Conservation (phyloP, 2,888 invertebrate species). For the Diabrotica balteata region DNA sequence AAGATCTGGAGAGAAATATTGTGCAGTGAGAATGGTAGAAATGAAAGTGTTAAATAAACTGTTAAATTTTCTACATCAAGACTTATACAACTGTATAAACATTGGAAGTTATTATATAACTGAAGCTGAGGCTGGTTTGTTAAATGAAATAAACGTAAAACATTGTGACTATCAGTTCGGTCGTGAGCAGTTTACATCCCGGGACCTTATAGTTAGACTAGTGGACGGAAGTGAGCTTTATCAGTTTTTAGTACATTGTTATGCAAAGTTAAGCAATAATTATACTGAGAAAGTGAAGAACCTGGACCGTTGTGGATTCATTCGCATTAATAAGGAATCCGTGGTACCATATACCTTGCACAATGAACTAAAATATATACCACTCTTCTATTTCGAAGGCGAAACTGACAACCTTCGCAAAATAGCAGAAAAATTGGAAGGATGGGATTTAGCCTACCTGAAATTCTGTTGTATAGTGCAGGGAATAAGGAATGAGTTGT, state of each 20-base stretch:
- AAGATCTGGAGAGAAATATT: constrained; percentile 83
- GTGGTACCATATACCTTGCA: constrained; percentile 91
- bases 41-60: constrained; percentile 88
- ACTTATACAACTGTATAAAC: constrained; percentile 89
- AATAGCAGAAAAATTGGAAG: constrained; percentile 85
- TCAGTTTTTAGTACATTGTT: constrained; percentile 88
- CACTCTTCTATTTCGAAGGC: constrained; percentile 88
- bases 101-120: constrained; percentile 93
- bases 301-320: constrained; percentile 87
- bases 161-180: constrained; percentile 93
- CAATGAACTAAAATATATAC: constrained; percentile 85
- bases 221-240: constrained; percentile 90
- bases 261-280: constrained; percentile 75
- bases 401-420: constrained; percentile 90
- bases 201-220: constrained; percentile 88
- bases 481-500: constrained; percentile 88
- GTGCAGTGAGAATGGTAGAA: constrained; percentile 94
- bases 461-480: constrained; percentile 96
- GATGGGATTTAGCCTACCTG: constrained; percentile 91
- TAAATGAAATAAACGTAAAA: constrained; percentile 91
- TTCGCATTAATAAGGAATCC: constrained; percentile 90
- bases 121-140: constrained; percentile 84
- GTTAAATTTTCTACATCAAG: constrained; percentile 78
- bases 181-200: constrained; percentile 82
- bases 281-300: constrained; percentile 67